phyloP scores from a whole-genome alignment of 2,888 invertebrate species.

The Uropetala carovei region DNA sequence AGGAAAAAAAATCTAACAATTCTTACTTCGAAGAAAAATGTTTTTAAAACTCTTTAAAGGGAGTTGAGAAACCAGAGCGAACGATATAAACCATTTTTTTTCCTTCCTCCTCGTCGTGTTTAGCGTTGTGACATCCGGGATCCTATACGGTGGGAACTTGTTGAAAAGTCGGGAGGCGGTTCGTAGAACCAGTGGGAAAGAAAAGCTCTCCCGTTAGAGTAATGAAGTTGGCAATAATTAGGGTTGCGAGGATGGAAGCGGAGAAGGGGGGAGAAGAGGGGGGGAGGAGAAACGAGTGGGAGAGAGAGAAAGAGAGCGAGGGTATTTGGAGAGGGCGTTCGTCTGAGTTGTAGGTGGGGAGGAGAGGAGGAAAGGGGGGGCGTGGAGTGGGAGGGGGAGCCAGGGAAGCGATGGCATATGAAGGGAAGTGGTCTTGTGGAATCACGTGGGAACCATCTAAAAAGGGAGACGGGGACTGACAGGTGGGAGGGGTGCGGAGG shows the following conservation, averaged over 20 bases:
- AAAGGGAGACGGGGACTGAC: neutral
- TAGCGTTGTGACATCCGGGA: constrained; percentile 45
- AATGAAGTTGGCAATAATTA: constrained; percentile 62
- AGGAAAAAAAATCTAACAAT: too few relatives aligned
- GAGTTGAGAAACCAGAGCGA: neutral
- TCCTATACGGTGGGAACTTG: constrained; percentile 45
- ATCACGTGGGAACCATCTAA: constrained; percentile 49
- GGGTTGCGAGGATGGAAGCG: constrained; percentile 7
- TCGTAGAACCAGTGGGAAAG: constrained; percentile 36
- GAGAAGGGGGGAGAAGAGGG: neutral
- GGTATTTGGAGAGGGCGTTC: neutral
- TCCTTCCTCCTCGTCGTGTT: neutral
- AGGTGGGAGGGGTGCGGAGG: constrained; percentile 3
- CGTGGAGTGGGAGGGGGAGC: neutral
- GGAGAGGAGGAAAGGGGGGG: neutral
- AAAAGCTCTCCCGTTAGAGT: constrained; percentile 46
- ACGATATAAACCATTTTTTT: neutral
- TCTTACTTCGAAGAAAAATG: neutral
- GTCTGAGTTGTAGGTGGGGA: neutral
- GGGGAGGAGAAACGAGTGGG: neutral
- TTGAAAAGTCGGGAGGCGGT: constrained; percentile 20
- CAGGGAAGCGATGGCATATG: neutral
- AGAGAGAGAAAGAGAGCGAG: neutral
- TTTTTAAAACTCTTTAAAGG: neutral
- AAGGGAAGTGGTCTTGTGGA: neutral